These are phyloP conservation scores for Apodemia hepburni DNA, from an alignment of 2,888 invertebrate genomes.

Conservation along the genomic window DNA sequence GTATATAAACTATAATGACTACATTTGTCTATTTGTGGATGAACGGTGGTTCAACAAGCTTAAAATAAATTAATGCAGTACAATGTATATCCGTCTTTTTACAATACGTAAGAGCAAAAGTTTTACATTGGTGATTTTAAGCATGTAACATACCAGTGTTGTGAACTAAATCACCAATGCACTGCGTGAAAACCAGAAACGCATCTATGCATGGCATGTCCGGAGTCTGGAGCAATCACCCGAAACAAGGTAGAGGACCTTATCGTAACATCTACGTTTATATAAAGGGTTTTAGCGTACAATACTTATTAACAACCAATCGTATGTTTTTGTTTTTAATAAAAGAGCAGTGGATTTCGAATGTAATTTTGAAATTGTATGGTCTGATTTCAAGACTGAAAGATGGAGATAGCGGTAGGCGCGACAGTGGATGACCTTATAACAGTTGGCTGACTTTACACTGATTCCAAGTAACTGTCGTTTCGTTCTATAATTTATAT, in stretches of 20 bases:
- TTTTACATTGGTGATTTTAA: neutral
- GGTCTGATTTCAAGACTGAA: neutral
- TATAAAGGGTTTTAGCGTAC: conserved; percentile 3
- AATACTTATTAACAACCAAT: neutral
- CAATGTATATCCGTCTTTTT: neutral
- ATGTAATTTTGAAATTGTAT: neutral
- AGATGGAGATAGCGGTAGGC: neutral
- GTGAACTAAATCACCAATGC: neutral
- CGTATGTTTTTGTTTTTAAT: neutral
- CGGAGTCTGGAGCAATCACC: conserved; percentile 16
- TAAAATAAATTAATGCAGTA: neutral
- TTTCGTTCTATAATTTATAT: neutral
- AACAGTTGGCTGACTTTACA: conserved; percentile 1
- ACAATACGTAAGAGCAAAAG: neutral
- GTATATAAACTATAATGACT: no score
- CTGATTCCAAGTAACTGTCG: neutral
- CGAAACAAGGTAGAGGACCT: neutral
- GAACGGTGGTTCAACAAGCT: no score
- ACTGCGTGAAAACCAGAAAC: conserved; percentile 8
- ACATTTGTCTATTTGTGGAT: no score
- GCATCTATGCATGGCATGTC: conserved; percentile 17
- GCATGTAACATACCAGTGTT: neutral
- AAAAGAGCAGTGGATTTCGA: neutral
- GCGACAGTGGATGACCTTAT: conserved; percentile 9
- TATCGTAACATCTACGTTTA: conserved; percentile 1